Base-by-base conservation (phyloP, 2,113 vertebrate genomes). In the Balaeniceps rex region DNA sequence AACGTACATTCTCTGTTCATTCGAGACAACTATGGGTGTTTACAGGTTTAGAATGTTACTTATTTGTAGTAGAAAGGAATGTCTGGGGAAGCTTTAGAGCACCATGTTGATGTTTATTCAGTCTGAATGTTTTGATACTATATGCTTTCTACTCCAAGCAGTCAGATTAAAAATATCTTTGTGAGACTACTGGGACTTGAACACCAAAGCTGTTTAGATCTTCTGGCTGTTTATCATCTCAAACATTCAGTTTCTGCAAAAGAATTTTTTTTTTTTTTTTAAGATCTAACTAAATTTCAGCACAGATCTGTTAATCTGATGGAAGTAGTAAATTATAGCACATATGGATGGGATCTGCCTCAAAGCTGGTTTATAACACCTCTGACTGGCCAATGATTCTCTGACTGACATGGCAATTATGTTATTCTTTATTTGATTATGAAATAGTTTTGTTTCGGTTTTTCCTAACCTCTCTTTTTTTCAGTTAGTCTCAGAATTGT, bases 291-390 rank as follows among this genome's bases (percentile, higher is more conserved):
- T 83, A 75, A 77, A 86, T 91, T 97, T 86, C 83, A 87, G 82
- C 75, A 88, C 54, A 96, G 80, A 97, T 96, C 90, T 97, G 84
- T 96, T 98, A 93, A 97, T 98, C 97, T 97, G 94, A 52, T 94
- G 81, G 93, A 93, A 89, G 64, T 88, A 90, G 68, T 96, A 95
- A 97, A 96, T 97, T 96, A 87, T 38, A 88, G 76, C 97, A 81
- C 93, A 92, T 95, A 87, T 89, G 92, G 94, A 44, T 51, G 75
- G 74, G 47, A 92, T 92, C 70, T 94, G 90, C 42, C 49, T 64
- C 87, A 85, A 79, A 91, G 42, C 71, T 86, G 88, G 31, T 88
- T 93, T 90, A 58, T 76, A 79, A 57, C 52, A 86, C 75, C 57
- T 68, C 26, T 38, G 49, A 5, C 10, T 25, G 55, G 51, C 75